Base-by-base conservation (phyloP, 2,797 vertebrate species). In the Epinephelus malabaricus region DNA sequence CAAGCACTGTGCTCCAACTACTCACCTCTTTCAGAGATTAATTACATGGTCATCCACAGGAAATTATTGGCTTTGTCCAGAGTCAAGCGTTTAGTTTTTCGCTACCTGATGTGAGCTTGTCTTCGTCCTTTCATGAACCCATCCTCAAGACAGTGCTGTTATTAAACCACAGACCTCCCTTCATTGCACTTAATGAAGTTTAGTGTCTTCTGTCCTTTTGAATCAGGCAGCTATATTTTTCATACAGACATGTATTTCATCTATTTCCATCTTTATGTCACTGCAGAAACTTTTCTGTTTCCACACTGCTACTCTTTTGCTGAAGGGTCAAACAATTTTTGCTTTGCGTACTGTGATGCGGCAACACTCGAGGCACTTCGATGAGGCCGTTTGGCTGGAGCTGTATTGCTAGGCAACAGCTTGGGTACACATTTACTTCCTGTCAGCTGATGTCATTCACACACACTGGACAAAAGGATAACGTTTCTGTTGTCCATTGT, bases 51-150 rank as follows among this genome's bases (percentile, higher is more conserved):
- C 74, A 47, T 30, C 34, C 70, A 70, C 68, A 82, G 82, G 74
- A 89, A 82, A 81, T 81, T 61, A 80, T 69, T 63, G 64, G 71
- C 59, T 71, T 61, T 50, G 55, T 81, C 55, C 25, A 58, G 4
- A 46, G 73, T 71, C 43, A 8, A 19, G 63, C 2, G 2, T 61
- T 14, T 74, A 58, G 49, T 11, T 74, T 70, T 75, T 63, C 34
- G 4, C 51, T 50, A 65, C 59, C 60, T 25, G 27, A 59, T 46
- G 30, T 56, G n/a, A 47, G 21, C 7, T 50, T 55, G 45, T 67
- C 34, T 67, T 69, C 75, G 54, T 76, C 80, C 79, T 61, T 8
- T 38, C 50, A n/a, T 66, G 66, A 82, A 81, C 38, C 53, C 54
- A 15, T 62, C 17, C 27, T 30, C 15, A n/a, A 50, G 17, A 21